Conservation (phyloP, 2,888 invertebrate species). For the Coecobrya sp. region DNA sequence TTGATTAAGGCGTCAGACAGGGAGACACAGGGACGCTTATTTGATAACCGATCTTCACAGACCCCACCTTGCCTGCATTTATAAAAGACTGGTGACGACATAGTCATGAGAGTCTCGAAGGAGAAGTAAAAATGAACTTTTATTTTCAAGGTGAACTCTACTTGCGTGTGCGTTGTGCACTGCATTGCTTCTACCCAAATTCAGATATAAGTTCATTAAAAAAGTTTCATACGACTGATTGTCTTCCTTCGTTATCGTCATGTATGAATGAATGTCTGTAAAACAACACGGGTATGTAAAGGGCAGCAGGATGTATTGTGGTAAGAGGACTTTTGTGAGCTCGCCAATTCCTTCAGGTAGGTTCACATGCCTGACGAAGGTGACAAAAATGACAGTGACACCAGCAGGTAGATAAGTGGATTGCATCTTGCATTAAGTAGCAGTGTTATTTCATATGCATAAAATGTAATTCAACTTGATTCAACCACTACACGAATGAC, state of each 20-base stretch:
- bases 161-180: neutral
- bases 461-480: too few species aligned
- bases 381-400: constrained; percentile 40
- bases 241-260: neutral
- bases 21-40: constrained; percentile 49
- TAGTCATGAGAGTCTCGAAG: neutral
- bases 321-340: neutral
- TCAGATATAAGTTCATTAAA: constrained; percentile 22
- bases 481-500: neutral
- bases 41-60: constrained; percentile 2
- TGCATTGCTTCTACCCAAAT: neutral
- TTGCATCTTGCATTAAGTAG: neutral
- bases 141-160: constrained; percentile 41
- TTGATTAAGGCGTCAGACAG: constrained; percentile 37
- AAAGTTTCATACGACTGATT: neutral
- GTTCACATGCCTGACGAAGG: constrained; percentile 18
- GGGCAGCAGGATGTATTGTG: constrained; percentile 30
- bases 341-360: neutral
- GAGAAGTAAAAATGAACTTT: constrained; percentile 24
- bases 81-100: neutral
- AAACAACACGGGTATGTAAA: neutral
- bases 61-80: neutral
- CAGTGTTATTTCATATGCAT: neutral
- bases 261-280: neutral
- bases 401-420: neutral